Percentiles rank a stretch among this genome's conserved stretches.
phyloP scores from a whole-genome alignment of 2,113 vertebrate genomes.

The Solea solea region DNA sequence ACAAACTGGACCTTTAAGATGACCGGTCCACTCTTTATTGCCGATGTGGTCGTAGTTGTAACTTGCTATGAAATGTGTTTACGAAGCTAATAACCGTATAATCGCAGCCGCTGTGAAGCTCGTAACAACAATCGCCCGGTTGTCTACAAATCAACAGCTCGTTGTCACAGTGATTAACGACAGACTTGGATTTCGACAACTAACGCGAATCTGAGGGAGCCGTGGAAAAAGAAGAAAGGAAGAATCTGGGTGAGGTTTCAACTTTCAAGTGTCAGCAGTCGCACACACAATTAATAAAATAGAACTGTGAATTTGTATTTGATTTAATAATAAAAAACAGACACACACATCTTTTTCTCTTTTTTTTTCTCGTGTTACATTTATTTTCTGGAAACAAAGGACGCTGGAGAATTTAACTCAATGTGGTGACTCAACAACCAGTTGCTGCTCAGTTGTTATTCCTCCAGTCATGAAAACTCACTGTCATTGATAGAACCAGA shows the following conservation, averaged over 20 bases:
- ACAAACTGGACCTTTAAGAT: too few relatives aligned
- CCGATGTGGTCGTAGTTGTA: too few relatives aligned
- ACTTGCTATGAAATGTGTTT: slow-evolving; percentile 24
- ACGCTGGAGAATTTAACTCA: slow-evolving; percentile 18
- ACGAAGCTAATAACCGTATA: slow-evolving; percentile 27
- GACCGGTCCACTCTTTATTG: too few relatives aligned
- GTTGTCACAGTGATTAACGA: slow-evolving; percentile 33
- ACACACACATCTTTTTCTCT: not conserved
- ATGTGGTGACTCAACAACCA: slow-evolving; percentile 20
- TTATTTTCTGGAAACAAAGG: slow-evolving; percentile 45
- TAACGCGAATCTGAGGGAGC: not conserved
- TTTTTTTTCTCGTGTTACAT: slow-evolving; percentile 11
- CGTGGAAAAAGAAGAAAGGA: not conserved
- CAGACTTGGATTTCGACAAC: slow-evolving; percentile 5
- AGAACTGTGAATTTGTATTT: slow-evolving; percentile 16
- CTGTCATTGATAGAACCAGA: slow-evolving; percentile 37
- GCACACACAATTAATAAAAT: not conserved
- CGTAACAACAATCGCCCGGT: slow-evolving; percentile 16
- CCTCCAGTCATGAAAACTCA: slow-evolving; percentile 34
- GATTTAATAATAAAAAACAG: slow-evolving; percentile 20
- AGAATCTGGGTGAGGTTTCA: not conserved
- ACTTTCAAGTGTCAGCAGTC: slow-evolving; percentile 3
- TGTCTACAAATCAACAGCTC: slow-evolving; percentile 30
- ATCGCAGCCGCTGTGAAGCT: too few relatives aligned
- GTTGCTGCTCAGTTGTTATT: slow-evolving; percentile 33